Evolutionary conservation across 2,888 invertebrate species (phyloP).

Genomic region (Chrysolina americana): DNA sequence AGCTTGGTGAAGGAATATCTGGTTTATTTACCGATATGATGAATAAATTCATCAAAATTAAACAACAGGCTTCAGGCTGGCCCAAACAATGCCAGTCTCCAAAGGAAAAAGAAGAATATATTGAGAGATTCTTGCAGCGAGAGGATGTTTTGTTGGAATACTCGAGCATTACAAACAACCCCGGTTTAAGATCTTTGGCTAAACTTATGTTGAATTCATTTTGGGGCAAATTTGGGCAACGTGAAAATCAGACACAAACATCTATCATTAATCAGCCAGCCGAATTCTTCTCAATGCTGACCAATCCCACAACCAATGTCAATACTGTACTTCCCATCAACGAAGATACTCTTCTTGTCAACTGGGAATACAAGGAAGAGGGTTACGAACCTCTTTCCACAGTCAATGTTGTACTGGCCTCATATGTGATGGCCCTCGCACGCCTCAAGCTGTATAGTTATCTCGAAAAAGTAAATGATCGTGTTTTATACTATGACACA

Average conservation of each 20-base stretch:
- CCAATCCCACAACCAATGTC: slow-evolving; percentile 13
- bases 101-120: slow-evolving; percentile 33
- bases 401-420: slow-evolving; percentile 59
- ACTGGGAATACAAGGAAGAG: slow-evolving; percentile 50
- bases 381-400: slow-evolving; percentile 38
- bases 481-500: slow-evolving; percentile 64
- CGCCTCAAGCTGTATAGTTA: slow-evolving; percentile 44
- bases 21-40: slow-evolving; percentile 62
- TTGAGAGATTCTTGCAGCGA: neutral
- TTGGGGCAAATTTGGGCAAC: slow-evolving; percentile 46
- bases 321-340: slow-evolving; percentile 29
- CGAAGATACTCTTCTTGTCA: slow-evolving; percentile 49
- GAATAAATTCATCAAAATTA: slow-evolving; percentile 59
- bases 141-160: slow-evolving; percentile 24
- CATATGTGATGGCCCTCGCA: slow-evolving; percentile 44
- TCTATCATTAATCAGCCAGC: slow-evolving; percentile 25
- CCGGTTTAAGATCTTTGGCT: neutral
- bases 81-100: slow-evolving; percentile 50
- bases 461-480: slow-evolving; percentile 56
- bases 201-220: slow-evolving; percentile 23
- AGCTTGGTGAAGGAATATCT: slow-evolving; percentile 54
- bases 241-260: slow-evolving; percentile 45
- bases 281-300: slow-evolving; percentile 14
- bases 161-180: slow-evolving; percentile 7
- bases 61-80: slow-evolving; percentile 58